These are phyloP conservation scores for Vireo altiloquus DNA, from an alignment of 2,113 vertebrate genomes.

Conservation along the genomic window DNA sequence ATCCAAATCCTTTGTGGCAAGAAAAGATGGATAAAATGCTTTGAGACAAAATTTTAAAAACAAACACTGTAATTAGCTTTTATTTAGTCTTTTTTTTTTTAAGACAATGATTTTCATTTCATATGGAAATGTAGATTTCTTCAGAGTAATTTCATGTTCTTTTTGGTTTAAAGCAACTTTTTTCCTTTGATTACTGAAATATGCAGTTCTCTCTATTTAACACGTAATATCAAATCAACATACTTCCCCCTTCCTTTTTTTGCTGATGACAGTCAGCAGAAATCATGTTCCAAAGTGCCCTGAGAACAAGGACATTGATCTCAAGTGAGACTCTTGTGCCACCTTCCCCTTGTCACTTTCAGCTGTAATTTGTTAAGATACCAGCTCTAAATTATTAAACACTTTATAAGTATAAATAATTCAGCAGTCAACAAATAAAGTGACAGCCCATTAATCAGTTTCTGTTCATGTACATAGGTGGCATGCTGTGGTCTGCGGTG, in stretches of 20 bases:
- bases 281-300: slow-evolving; percentile 64
- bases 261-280: slow-evolving; percentile 72
- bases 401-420: slow-evolving; percentile 90
- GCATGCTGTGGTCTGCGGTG: slow-evolving; percentile 45
- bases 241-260: slow-evolving; percentile 44
- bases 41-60: slow-evolving; percentile 66
- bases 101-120: slow-evolving; percentile 68
- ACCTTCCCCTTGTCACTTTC: slow-evolving; percentile 78
- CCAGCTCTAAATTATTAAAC: slow-evolving; percentile 90
- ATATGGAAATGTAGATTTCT: slow-evolving; percentile 63
- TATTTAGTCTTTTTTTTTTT: slow-evolving; percentile 65
- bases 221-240: slow-evolving; percentile 59
- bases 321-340: slow-evolving; percentile 65
- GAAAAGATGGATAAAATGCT: slow-evolving; percentile 54
- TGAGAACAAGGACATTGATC: slow-evolving; percentile 71
- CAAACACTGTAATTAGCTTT: slow-evolving; percentile 62
- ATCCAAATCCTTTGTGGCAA: slow-evolving; percentile 52
- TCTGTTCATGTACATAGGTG: slow-evolving; percentile 54
- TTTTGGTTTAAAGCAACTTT: slow-evolving; percentile 68
- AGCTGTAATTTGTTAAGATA: slow-evolving; percentile 83
- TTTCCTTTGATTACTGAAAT: slow-evolving; percentile 66
- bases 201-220: slow-evolving; percentile 62
- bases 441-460: slow-evolving; percentile 92
- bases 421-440: slow-evolving; percentile 88
- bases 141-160: slow-evolving; percentile 62